Conservation (phyloP, 2,797 vertebrate genomes). For the Coracias cyanogaster region DNA sequence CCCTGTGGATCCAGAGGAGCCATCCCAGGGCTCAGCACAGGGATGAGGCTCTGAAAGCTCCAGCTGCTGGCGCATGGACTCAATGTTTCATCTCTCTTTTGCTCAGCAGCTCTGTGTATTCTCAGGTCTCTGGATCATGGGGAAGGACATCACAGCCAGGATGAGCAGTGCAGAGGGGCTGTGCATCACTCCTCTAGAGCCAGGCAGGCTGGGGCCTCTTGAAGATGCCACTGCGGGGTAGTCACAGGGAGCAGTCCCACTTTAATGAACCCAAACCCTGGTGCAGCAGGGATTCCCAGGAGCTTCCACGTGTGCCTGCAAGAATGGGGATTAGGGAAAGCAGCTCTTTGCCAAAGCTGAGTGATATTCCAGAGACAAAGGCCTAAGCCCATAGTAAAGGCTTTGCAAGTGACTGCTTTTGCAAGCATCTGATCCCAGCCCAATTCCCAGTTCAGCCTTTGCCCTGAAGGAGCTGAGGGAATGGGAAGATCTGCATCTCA, state of each 20-base stretch:
- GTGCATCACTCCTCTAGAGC: neutral
- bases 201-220: neutral
- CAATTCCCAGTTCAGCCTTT: neutral
- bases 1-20: neutral
- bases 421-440: neutral
- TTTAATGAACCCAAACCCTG: neutral
- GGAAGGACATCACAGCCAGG: neutral
- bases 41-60: neutral
- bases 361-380: neutral
- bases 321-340: neutral
- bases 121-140: neutral
- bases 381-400: neutral
- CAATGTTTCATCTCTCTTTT: neutral
- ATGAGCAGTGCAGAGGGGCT: neutral
- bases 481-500: neutral
- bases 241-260: neutral
- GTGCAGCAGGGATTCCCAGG: neutral
- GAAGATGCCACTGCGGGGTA: neutral
- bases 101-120: neutral
- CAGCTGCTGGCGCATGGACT: neutral
- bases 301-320: neutral
- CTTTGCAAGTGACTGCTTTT: neutral
- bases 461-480: neutral
- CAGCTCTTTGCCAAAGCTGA: neutral
- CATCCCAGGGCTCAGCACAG: neutral